These are phyloP conservation scores for Lasioglossum vierecki DNA, from an alignment of 2,888 invertebrate species.

Conservation along the genomic window DNA sequence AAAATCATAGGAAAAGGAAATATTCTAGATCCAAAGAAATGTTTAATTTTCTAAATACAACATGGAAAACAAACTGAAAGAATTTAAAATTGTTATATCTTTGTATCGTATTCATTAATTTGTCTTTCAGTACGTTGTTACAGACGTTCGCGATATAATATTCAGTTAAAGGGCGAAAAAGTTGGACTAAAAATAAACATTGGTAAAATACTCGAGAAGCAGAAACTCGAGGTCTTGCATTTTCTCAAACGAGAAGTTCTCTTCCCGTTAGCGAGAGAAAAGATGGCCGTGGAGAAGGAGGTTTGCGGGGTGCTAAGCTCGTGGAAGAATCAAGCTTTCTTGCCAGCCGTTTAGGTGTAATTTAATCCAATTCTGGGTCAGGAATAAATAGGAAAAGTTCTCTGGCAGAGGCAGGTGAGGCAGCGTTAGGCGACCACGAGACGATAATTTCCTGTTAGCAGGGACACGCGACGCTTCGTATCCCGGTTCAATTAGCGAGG, in stretches of 20 bases:
- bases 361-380: not conserved
- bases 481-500: constrained; percentile 21
- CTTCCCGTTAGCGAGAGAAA: not conserved
- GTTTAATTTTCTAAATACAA: no score
- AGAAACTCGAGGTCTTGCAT: not conserved
- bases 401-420: not conserved
- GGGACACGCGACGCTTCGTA: not conserved
- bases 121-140: no score
- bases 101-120: no score
- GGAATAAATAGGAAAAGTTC: constrained; percentile 18
- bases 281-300: not conserved
- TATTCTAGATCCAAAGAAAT: no score
- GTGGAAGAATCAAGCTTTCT: constrained; percentile 1
- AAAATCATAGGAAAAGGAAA: no score
- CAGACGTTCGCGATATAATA: not conserved
- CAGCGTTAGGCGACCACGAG: not conserved
- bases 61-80: no score
- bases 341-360: not conserved
- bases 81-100: not conserved
- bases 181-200: not conserved
- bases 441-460: constrained; percentile 1
- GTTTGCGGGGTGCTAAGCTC: not conserved
- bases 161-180: not conserved
- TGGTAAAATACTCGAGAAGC: not conserved
- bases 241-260: not conserved